A percentile compares a stretch with the other conserved stretches of the same genome.
These are phyloP conservation scores for Phrynocephalus guinanensis DNA, from an alignment of 2,797 vertebrate genomes.

Conservation along the genomic window DNA sequence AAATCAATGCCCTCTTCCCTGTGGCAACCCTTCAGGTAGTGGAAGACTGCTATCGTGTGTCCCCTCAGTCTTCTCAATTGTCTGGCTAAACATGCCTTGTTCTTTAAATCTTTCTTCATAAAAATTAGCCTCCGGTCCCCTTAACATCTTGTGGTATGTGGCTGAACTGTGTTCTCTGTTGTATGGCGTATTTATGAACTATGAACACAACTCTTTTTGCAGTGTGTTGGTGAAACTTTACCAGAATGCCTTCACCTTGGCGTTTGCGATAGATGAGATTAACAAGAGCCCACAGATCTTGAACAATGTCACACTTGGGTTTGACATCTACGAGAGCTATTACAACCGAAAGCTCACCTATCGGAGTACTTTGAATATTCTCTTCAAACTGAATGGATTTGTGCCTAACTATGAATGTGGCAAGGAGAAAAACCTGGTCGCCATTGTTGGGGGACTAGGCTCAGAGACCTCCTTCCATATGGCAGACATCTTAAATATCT, in stretches of 20 bases:
- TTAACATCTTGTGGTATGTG: neutral
- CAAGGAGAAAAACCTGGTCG: neutral
- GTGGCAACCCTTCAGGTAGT: too few relatives aligned
- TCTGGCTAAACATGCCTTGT: too few relatives aligned
- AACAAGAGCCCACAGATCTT: neutral
- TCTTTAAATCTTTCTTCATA: too few relatives aligned
- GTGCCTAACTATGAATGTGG: slow-evolving; percentile 15
- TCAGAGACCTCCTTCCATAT: neutral
- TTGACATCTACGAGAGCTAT: slow-evolving; percentile 16
- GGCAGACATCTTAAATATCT: neutral
- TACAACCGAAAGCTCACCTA: neutral
- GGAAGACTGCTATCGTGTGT: too few relatives aligned
- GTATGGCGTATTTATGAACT: neutral
- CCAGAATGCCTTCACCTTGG: neutral
- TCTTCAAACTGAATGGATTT: neutral
- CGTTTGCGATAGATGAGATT: slow-evolving; percentile 9
- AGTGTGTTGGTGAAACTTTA: slow-evolving; percentile 8
- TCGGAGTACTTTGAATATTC: neutral
- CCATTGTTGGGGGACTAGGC: neutral
- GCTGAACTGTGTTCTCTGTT: neutral
- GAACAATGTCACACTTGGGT: neutral
- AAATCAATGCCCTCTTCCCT: too few relatives aligned
- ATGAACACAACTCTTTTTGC: neutral
- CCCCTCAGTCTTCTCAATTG: too few relatives aligned
- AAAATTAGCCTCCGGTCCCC: too few relatives aligned